Percentiles rank a stretch among this genome's conserved stretches.
Conservation (phyloP, 2,113 vertebrate species). For the Tauraco erythrolophus region DNA sequence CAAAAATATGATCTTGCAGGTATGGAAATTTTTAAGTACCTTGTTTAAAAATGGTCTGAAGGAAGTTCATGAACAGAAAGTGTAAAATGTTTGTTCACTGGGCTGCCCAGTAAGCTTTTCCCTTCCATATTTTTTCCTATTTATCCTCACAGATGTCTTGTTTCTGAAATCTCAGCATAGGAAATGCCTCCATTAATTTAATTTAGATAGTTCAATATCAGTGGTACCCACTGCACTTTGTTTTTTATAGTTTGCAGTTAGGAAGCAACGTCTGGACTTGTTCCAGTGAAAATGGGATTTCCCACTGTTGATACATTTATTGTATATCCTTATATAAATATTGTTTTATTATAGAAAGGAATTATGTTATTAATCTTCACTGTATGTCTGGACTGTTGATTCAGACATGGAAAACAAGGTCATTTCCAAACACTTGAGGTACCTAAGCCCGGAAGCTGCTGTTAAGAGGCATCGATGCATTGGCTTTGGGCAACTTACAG, state of each 20-base stretch:
- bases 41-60: not conserved
- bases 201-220: not conserved
- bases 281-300: slow-evolving; percentile 14
- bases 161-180: not conserved
- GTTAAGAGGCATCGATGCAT: not conserved
- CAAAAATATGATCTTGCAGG: not conserved
- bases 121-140: not conserved
- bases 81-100: not conserved
- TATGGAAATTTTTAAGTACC: not conserved
- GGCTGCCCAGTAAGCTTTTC: not conserved
- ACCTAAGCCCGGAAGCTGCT: not conserved
- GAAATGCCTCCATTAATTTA: not conserved
- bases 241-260: not conserved
- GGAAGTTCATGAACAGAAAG: not conserved
- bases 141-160: not conserved
- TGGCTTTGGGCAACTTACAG: not conserved
- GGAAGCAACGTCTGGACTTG: not conserved
- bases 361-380: not conserved
- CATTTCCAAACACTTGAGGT: not conserved
- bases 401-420: not conserved
- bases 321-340: slow-evolving; percentile 20
- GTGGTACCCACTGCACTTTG: not conserved
- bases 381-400: not conserved
- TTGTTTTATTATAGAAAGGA: slow-evolving; percentile 3
- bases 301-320: not conserved